Conservation (phyloP, 1,140 invertebrate species). For the Pteromalus puparum region DNA sequence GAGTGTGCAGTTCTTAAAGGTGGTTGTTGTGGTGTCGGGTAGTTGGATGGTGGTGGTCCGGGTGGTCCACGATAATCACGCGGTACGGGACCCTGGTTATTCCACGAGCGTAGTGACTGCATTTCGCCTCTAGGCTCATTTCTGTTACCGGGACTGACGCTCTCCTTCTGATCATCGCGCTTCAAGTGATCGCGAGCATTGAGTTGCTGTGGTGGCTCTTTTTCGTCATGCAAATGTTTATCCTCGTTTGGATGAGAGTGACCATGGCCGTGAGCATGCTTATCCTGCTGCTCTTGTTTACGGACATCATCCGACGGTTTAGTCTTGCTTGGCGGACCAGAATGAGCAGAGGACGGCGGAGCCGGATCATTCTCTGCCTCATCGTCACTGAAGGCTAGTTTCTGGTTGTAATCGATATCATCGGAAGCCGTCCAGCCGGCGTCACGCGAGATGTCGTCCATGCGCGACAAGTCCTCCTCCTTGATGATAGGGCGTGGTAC, state of each 20-base stretch:
- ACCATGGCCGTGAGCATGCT: not conserved
- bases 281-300: conserved; percentile 44
- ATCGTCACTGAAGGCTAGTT: conserved; percentile 95
- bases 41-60: conserved; percentile 57
- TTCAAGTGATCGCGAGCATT: conserved; percentile 18
- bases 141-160: not conserved
- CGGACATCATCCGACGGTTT: conserved; percentile 46
- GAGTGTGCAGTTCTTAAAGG: conserved; percentile 63
- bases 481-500: conserved; percentile 88
- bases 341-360: not conserved
- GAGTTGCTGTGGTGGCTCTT: conserved; percentile 24
- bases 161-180: conserved; percentile 31
- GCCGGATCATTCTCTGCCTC: conserved; percentile 76
- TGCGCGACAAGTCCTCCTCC: conserved; percentile 92
- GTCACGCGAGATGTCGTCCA: conserved; percentile 93
- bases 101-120: conserved; percentile 66
- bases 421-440: conserved; percentile 93
- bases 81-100: conserved; percentile 58
- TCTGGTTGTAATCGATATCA: conserved; percentile 97
- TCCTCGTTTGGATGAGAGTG: conserved; percentile 12
- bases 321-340: conserved; percentile 63
- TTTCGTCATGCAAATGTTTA: conserved; percentile 40
- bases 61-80: conserved; percentile 68
- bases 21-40: conserved; percentile 61
- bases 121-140: conserved; percentile 39